A percentile compares a stretch with the other conserved stretches of the same genome.
Evolutionary conservation across 2,888 invertebrate species (phyloP).

Genomic region (Vandiemenella viatica): DNA sequence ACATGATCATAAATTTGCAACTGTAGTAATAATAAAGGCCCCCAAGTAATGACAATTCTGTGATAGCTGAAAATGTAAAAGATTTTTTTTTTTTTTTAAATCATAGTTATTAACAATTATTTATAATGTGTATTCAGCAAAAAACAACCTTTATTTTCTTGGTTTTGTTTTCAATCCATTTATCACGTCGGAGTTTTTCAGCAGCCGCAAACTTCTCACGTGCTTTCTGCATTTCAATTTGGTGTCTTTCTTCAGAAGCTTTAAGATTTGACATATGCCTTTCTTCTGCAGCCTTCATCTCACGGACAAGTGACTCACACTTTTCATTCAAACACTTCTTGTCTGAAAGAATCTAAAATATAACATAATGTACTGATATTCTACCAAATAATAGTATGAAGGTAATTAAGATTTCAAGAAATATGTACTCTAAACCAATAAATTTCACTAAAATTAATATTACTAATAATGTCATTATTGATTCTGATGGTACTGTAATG

Average conservation of each 20-base stretch:
- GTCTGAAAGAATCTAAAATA: conserved; percentile 50
- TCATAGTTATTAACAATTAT: too few species aligned
- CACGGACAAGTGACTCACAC: conserved; percentile 50
- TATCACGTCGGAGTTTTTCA: conserved; percentile 57
- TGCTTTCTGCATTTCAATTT: conserved; percentile 54
- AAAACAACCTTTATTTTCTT: conserved; percentile 72
- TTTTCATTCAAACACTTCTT: conserved; percentile 62
- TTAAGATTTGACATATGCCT: conserved; percentile 48
- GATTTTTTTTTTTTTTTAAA: too few species aligned
- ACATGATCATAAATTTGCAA: too few species aligned
- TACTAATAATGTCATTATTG: too few species aligned
- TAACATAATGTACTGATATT: not conserved
- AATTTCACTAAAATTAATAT: too few species aligned
- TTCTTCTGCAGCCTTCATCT: conserved; percentile 48
- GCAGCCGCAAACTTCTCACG: conserved; percentile 63
- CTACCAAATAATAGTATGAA: conserved; percentile 4
- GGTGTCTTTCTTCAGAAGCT: conserved; percentile 56
- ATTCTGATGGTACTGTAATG: too few species aligned
- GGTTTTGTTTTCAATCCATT: conserved; percentile 71
- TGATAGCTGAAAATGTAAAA: too few species aligned
- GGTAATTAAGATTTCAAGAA: too few species aligned
- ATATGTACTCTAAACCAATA: not conserved
- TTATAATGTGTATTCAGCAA: too few species aligned
- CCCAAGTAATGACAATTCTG: too few species aligned
- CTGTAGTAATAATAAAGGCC: too few species aligned